Evolutionary conservation across 2,113 vertebrate genomes (phyloP).

Genomic region (Alectura lathami): DNA sequence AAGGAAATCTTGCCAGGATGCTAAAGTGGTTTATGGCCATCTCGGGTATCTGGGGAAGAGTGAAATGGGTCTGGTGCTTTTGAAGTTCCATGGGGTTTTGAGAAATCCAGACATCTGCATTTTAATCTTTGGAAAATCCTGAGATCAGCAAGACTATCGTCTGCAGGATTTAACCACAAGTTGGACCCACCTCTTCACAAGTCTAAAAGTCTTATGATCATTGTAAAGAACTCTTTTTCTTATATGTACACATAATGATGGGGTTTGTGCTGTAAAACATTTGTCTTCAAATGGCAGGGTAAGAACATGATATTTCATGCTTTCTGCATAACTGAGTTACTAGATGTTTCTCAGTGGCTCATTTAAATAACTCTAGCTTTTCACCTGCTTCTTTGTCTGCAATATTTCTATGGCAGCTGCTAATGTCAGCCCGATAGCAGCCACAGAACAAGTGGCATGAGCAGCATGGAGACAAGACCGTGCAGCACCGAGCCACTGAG

Average conservation of each 20-base stretch:
- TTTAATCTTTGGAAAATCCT: constrained; percentile 56
- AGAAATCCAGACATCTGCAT: constrained; percentile 31
- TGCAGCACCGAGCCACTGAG: too few relatives aligned
- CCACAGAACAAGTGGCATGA: background rate
- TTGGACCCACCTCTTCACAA: constrained; percentile 28
- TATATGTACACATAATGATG: background rate
- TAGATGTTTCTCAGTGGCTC: background rate
- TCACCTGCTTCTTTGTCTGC: background rate
- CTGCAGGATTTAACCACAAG: constrained; percentile 53
- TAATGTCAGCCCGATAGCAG: background rate
- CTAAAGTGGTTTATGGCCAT: background rate
- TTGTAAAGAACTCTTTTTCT: background rate
- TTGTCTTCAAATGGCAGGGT: background rate
- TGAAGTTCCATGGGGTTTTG: background rate
- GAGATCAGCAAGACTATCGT: constrained; percentile 48
- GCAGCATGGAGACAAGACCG: background rate
- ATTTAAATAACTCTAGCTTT: background rate
- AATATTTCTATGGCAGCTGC: background rate
- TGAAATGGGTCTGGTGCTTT: background rate
- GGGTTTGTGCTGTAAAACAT: background rate
- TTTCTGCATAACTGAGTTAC: background rate
- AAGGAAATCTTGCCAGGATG: background rate
- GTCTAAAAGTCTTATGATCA: background rate
- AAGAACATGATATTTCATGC: background rate
- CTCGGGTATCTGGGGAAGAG: background rate